Conservation (phyloP, 1,140 invertebrate species). For the Achroia grisella region DNA sequence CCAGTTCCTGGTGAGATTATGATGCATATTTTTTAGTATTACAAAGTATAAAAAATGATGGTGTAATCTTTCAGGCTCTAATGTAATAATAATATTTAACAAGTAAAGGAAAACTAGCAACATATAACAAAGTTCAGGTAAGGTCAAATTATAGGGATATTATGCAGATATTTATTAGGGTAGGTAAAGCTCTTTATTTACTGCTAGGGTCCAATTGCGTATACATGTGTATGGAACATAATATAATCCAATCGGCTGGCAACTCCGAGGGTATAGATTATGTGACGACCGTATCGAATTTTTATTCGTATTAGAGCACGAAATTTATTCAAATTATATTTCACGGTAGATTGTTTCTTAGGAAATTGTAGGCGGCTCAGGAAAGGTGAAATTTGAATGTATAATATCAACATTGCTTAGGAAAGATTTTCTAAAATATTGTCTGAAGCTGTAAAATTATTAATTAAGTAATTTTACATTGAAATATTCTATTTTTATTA, state of each 20-base stretch:
- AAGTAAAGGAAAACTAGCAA: not conserved
- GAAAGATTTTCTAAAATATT: conserved; percentile 2
- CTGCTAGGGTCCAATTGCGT: conserved; percentile 12
- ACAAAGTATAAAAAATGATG: too few species aligned
- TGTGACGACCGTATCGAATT: conserved; percentile 24
- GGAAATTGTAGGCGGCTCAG: conserved; percentile 13
- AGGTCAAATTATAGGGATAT: conserved; percentile 13
- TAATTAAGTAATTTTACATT: conserved; percentile 3
- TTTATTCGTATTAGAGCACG: conserved; percentile 27
- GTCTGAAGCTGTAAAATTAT: not conserved
- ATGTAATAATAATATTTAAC: not conserved
- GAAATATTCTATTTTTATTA: not conserved
- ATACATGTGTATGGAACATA: conserved; percentile 13
- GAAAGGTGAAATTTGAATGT: conserved; percentile 10
- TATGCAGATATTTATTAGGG: conserved; percentile 16
- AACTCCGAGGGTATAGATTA: conserved; percentile 19
- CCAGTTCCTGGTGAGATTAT: too few species aligned
- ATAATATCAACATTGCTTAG: not conserved
- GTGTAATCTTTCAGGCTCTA: not conserved
- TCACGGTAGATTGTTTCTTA: conserved; percentile 33
- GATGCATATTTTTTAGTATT: too few species aligned
- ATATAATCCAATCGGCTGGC: not conserved
- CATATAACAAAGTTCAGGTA: conserved; percentile 7
- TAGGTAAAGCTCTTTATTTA: conserved; percentile 17
- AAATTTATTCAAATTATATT: conserved; percentile 56